Evolutionary conservation across 2,113 vertebrate species (phyloP), one percentile per base, ranked within the genome.

Genomic region (Candoia aspera): DNA sequence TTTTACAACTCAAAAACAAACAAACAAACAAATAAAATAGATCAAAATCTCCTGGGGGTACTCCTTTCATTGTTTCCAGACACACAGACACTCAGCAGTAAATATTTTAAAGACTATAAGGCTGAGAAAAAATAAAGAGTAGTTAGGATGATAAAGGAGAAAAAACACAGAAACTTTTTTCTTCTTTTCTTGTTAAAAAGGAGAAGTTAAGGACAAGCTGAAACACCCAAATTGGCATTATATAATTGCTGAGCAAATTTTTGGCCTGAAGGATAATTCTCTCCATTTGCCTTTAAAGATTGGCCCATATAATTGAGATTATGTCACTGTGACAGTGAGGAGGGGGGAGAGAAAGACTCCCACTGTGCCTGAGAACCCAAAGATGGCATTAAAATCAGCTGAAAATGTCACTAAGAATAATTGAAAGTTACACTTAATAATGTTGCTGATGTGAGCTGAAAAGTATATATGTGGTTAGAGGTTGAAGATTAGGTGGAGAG

Each of bases 121-220:
- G 2, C 17, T 55, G 0, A n/a, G 23, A 3, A 88, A 92, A 84
- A 3, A 58, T 59, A 91, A 86, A 90, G 1, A 88, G 8, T 0
- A 84, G 46, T 88, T 90, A 86, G 84, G 4, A 46, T 3, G 53
- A 83, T 33, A 94, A 93, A 94, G 64, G 46, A 58, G 37, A 62
- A 26, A 88, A 88, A 24, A 64, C 0, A 0, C 4, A 64, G 2
- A 29, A 4, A 9, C 8, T 86, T 90, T 92, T 58, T 89, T 91
- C 86, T 73, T 0, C 9, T 37, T 89, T 92, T 73, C 94, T 49
- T 73, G 87, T 8, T 88, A 12, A 4, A 89, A 95, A 93, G 21
- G 60, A 73, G 94, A 92, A 92, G 29, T 9, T 37, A 93, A 42
- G 89, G 2, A 0, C 42, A 58, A 0, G 3, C 17, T 59, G 53